phyloP scores from a whole-genome alignment of 2,113 vertebrate genomes.

The Heptranchias perlo region DNA sequence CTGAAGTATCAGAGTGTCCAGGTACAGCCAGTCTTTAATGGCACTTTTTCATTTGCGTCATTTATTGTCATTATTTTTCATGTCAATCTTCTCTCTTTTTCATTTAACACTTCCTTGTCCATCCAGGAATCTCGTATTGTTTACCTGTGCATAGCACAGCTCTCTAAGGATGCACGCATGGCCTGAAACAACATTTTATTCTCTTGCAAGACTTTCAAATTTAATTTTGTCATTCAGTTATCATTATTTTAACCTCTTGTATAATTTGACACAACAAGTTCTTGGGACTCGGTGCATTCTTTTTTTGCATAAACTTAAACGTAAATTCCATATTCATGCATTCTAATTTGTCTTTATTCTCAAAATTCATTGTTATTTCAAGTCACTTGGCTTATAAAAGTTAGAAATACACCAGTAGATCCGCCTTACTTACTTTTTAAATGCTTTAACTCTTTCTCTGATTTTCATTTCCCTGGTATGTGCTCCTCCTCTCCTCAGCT shows the following conservation, averaged over 20 bases:
- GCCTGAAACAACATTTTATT: not conserved
- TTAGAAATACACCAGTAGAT: not conserved
- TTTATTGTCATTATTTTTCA: not conserved
- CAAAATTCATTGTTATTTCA: not conserved
- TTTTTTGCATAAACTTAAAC: not conserved
- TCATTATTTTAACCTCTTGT: not conserved
- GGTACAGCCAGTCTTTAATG: not conserved
- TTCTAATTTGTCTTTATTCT: not conserved
- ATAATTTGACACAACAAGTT: not conserved
- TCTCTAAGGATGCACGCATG: not conserved
- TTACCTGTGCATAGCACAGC: not conserved
- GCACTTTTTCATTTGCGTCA: not conserved
- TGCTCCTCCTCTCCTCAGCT: not conserved
- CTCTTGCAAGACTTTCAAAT: not conserved
- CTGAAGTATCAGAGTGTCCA: not conserved
- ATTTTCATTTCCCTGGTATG: constrained; percentile 18
- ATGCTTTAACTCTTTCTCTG: not conserved
- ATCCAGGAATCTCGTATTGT: not conserved
- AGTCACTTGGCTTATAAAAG: not conserved
- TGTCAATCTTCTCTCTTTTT: not conserved
- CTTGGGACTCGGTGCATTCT: not conserved
- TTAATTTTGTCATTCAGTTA: not conserved
- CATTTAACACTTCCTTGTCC: not conserved
- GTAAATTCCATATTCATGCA: not conserved
- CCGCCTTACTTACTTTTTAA: not conserved